These are phyloP conservation scores for Brevipalpus yothersi DNA, from an alignment of 1,140 invertebrate species.

Conservation along the genomic window DNA sequence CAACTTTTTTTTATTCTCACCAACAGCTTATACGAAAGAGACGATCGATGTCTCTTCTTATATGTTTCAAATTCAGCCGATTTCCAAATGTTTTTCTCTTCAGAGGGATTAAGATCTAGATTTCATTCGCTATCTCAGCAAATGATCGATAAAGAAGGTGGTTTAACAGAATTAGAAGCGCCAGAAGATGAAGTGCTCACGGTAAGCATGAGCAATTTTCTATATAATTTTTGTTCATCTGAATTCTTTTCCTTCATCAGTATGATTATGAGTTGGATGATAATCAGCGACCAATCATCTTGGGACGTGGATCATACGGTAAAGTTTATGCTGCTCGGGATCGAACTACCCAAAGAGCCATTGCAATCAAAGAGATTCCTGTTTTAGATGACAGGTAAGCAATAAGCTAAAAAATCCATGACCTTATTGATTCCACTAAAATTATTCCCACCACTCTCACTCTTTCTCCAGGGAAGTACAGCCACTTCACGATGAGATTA, in stretches of 20 bases:
- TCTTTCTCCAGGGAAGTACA: slow-evolving; percentile 50
- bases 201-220: slow-evolving; percentile 19
- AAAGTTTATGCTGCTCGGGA: slow-evolving; percentile 82
- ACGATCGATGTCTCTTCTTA: slow-evolving; percentile 79
- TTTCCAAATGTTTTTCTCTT: slow-evolving; percentile 96
- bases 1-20: slow-evolving; percentile 6
- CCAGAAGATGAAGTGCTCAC: slow-evolving; percentile 41
- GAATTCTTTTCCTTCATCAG: slow-evolving; percentile 21
- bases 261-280: slow-evolving; percentile 94
- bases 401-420: not conserved
- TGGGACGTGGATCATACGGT: slow-evolving; percentile 85
- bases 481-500: slow-evolving; percentile 92
- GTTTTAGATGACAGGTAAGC: slow-evolving; percentile 56
- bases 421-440: not conserved
- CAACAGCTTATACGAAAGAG: slow-evolving; percentile 67
- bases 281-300: slow-evolving; percentile 50
- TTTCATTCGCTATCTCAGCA: slow-evolving; percentile 41
- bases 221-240: not conserved
- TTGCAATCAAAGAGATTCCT: slow-evolving; percentile 93
- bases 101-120: slow-evolving; percentile 48
- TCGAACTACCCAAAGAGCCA: slow-evolving; percentile 75
- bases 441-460: too few relatives aligned
- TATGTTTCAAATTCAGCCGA: slow-evolving; percentile 97
- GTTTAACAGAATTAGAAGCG: slow-evolving; percentile 35
- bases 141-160: slow-evolving; percentile 59